A percentile compares a stretch with the other conserved stretches of the same genome.
Conservation (phyloP, 2,113 vertebrate species). For the Bambusicola thoracicus region DNA sequence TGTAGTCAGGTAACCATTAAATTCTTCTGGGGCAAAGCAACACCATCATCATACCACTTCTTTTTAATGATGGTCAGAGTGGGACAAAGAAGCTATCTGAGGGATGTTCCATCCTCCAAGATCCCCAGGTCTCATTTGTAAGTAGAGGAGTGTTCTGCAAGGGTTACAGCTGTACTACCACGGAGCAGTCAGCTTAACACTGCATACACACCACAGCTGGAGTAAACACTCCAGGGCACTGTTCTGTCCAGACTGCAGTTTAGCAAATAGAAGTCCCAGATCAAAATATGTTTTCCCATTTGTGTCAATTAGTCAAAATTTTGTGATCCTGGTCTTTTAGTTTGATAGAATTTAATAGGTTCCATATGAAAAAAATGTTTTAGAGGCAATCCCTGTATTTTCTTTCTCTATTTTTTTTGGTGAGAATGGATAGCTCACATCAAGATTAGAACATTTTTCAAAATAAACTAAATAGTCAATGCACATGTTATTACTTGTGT, state of each 20-base stretch:
- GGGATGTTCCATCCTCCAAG: not conserved
- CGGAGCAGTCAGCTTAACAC: not conserved
- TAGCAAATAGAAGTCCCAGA: not conserved
- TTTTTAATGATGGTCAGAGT: not conserved
- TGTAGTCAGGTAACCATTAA: not conserved
- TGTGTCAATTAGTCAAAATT: not conserved
- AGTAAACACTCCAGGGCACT: not conserved
- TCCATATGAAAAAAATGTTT: not conserved
- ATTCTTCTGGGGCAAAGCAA: not conserved
- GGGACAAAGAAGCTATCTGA: not conserved
- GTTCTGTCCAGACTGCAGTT: not conserved
- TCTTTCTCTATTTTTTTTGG: fast-evolving
- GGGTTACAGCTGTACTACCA: not conserved
- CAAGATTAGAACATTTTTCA: not conserved
- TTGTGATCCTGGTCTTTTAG: not conserved
- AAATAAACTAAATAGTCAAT: not conserved
- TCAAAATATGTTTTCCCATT: not conserved
- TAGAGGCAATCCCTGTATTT: not conserved
- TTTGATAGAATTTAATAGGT: not conserved
- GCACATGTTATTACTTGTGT: not conserved
- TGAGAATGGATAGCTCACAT: not conserved
- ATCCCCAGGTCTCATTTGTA: not conserved
- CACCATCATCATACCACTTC: no score
- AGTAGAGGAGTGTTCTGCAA: not conserved
- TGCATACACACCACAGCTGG: not conserved